phyloP scores from a whole-genome alignment of 2,113 vertebrate genomes.

The Clinocottus analis region DNA sequence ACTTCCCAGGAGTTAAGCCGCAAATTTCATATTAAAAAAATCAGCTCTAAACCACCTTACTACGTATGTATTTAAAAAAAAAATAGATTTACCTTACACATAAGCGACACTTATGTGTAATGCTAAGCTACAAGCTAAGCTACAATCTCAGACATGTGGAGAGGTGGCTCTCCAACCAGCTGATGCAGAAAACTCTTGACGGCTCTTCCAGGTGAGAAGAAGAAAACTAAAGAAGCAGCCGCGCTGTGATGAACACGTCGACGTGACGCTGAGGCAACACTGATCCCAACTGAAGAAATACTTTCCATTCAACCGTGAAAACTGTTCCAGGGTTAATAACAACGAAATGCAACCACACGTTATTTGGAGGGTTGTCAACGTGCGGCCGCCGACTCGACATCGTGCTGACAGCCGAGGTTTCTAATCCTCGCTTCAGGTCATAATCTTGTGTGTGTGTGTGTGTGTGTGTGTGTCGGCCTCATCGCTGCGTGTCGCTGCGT shows the following conservation, averaged over 20 bases:
- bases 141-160: slow-evolving; percentile 62
- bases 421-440: slow-evolving; percentile 70
- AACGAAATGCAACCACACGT: too few species aligned
- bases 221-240: slow-evolving; percentile 47
- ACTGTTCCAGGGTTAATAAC: too few species aligned
- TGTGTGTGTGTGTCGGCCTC: too few species aligned
- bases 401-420: slow-evolving; percentile 46
- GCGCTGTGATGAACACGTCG: slow-evolving; percentile 71
- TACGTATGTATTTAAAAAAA: neutral
- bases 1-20: slow-evolving; percentile 33
- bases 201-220: slow-evolving; percentile 62
- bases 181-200: slow-evolving; percentile 61
- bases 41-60: neutral
- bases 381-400: neutral
- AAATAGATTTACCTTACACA: too few species aligned
- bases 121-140: too few species aligned
- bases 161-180: slow-evolving; percentile 33
- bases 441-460: slow-evolving; percentile 32
- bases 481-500: too few species aligned
- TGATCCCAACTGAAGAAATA: neutral
- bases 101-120: neutral
- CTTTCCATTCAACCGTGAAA: neutral
- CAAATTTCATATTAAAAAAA: slow-evolving; percentile 25
- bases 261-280: slow-evolving; percentile 47
- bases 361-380: slow-evolving; percentile 44